Evolutionary conservation across 2,888 invertebrate species (phyloP).

Genomic region (Dryococelus australis): DNA sequence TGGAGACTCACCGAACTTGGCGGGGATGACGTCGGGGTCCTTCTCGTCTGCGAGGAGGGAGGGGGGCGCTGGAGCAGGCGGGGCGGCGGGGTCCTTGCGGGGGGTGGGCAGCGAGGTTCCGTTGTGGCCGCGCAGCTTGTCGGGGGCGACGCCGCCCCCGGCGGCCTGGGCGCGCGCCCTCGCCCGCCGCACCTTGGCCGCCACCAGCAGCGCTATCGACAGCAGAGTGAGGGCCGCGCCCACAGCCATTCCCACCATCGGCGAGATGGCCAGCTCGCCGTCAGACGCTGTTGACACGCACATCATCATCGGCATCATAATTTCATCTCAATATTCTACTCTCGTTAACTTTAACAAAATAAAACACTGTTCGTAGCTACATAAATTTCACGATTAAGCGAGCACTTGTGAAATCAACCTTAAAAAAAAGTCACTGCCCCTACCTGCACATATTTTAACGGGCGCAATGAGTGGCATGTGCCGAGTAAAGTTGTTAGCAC

Average conservation of each 20-base stretch:
- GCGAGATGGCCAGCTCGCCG: conserved; percentile 63
- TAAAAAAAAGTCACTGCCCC: no score
- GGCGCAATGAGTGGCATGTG: no score
- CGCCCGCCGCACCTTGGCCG: conserved; percentile 61
- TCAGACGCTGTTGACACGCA: conserved; percentile 60
- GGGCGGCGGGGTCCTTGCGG: conserved; percentile 29
- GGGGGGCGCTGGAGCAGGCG: not conserved
- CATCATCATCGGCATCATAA: no score
- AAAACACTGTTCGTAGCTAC: conserved; percentile 19
- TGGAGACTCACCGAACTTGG: conserved; percentile 70
- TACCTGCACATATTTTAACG: no score
- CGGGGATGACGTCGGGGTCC: conserved; percentile 79
- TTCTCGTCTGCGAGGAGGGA: conserved; percentile 66
- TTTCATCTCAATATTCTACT: not conserved
- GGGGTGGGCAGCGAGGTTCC: conserved; percentile 52
- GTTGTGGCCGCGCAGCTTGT: conserved; percentile 55
- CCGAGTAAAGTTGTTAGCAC: no score
- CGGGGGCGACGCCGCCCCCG: conserved; percentile 54
- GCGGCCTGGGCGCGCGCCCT: conserved; percentile 47
- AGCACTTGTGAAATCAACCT: no score
- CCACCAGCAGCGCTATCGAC: conserved; percentile 61
- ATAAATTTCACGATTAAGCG: no score
- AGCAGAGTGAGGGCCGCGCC: conserved; percentile 64
- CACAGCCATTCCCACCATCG: conserved; percentile 64
- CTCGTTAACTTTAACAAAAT: not conserved